Conservation (phyloP, 2,113 vertebrate species). For the Manacus vitellinus region DNA sequence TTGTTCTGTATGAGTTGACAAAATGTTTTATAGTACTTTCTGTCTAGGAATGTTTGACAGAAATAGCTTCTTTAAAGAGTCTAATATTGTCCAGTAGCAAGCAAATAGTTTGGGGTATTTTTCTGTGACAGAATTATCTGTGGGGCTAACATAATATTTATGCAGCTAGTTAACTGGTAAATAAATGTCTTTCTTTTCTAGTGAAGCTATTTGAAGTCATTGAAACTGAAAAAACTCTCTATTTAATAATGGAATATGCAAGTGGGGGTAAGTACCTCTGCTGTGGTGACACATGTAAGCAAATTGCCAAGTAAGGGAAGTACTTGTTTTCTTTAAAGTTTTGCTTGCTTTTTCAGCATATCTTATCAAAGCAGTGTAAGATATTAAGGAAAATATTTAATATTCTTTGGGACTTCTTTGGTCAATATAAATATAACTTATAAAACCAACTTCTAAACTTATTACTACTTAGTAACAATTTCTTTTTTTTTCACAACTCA, state of each 20-base stretch:
- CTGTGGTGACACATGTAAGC: neutral
- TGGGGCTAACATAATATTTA: neutral
- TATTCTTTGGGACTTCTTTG: neutral
- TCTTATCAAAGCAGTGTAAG: neutral
- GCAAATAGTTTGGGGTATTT: neutral
- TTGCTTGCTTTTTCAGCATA: neutral
- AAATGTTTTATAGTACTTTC: neutral
- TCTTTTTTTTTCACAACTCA: neutral
- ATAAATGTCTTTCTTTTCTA: conserved; percentile 57
- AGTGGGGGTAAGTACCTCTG: conserved; percentile 88
- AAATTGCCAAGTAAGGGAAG: neutral
- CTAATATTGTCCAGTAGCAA: neutral
- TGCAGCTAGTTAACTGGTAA: neutral
- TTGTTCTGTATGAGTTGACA: neutral
- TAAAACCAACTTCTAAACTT: neutral
- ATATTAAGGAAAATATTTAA: neutral
- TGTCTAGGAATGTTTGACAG: neutral
- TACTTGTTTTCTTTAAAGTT: neutral
- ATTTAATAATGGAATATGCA: conserved; percentile 97
- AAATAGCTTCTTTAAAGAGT: neutral
- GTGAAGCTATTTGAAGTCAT: conserved; percentile 98
- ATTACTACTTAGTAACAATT: neutral
- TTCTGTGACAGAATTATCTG: neutral
- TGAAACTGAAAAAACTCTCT: conserved; percentile 96
- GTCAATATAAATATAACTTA: neutral